phyloP scores from a whole-genome alignment of 2,113 vertebrate genomes.

The Phrynosoma platyrhinos region DNA sequence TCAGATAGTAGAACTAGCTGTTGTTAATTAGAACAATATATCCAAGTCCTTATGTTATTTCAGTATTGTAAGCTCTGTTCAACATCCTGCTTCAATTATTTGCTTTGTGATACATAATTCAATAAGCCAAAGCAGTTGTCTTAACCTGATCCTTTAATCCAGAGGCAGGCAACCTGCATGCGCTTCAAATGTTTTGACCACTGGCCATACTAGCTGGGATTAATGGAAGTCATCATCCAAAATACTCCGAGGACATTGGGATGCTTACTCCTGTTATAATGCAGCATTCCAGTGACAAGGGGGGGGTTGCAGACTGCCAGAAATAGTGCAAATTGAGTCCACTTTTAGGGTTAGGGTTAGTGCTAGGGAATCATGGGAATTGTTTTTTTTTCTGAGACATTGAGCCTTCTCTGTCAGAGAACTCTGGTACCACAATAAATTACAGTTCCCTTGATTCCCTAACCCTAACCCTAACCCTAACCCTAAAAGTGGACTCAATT shows the following conservation, averaged over 20 bases:
- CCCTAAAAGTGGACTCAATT: too few relatives aligned
- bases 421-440: too few relatives aligned
- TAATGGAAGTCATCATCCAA: neutral
- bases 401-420: too few relatives aligned
- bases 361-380: too few relatives aligned
- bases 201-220: neutral
- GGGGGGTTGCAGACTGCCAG: too few relatives aligned
- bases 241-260: neutral
- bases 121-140: conserved; percentile 17
- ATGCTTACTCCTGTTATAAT: neutral
- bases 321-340: too few relatives aligned
- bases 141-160: conserved; percentile 29
- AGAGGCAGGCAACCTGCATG: neutral
- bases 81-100: conserved; percentile 31
- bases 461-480: too few relatives aligned
- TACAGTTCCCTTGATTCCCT: too few relatives aligned
- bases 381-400: too few relatives aligned
- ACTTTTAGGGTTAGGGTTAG: too few relatives aligned
- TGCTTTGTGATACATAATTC: conserved; percentile 40
- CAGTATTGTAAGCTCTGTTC: conserved; percentile 4
- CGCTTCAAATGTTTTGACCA: neutral
- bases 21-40: conserved; percentile 40
- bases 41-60: conserved; percentile 41
- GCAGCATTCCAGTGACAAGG: neutral
- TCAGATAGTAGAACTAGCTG: conserved; percentile 45